phyloP scores from a whole-genome alignment of 2,113 vertebrate genomes.

The Pluvianellus socialis region DNA sequence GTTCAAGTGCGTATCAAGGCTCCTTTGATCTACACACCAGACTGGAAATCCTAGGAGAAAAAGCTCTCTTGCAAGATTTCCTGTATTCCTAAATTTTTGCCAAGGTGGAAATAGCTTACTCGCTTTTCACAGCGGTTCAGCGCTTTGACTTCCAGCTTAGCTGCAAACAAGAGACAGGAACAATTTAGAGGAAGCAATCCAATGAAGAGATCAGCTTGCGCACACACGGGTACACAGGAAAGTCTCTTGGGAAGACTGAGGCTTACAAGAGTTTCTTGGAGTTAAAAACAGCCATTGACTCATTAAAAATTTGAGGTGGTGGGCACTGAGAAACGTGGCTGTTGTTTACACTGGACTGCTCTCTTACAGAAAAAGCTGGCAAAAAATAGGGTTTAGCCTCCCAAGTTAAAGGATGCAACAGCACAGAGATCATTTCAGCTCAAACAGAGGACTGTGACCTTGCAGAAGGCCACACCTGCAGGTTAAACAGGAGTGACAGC shows the following conservation, averaged over 20 bases:
- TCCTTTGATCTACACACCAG: constrained; percentile 22
- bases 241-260: background rate
- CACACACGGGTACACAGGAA: rapidly evolving
- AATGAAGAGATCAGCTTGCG: background rate
- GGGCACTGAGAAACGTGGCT: background rate
- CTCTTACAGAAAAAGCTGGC: background rate
- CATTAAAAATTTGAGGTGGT: background rate
- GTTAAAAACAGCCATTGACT: background rate
- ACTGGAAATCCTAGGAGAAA: background rate
- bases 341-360: background rate
- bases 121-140: background rate
- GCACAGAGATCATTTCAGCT: background rate
- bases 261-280: background rate
- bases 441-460: rapidly evolving
- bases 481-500: background rate
- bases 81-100: background rate
- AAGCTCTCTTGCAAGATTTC: background rate
- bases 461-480: background rate
- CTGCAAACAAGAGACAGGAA: background rate
- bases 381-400: background rate
- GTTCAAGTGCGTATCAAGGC: background rate
- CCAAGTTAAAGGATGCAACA: background rate
- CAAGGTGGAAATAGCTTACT: background rate
- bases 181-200: background rate
- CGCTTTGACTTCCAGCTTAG: background rate